These are phyloP conservation scores for Tachystola acroxantha DNA, from an alignment of 2,888 invertebrate genomes.

Conservation along the genomic window DNA sequence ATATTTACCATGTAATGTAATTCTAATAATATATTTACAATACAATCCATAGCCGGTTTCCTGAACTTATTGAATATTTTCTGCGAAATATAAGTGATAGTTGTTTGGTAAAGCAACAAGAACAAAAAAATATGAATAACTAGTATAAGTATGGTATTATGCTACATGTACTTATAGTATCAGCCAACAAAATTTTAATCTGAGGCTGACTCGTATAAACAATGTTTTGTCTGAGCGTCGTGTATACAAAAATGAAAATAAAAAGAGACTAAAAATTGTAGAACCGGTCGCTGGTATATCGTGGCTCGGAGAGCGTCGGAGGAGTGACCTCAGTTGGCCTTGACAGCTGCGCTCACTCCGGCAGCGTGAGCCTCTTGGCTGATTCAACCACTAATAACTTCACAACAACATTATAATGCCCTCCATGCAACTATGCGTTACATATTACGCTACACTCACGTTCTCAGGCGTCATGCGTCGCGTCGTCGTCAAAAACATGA, in stretches of 20 bases:
- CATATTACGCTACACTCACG: conserved; percentile 32
- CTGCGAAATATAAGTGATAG: too few relatives aligned
- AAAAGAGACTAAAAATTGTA: conserved; percentile 75
- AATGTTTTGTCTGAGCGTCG: conserved; percentile 75
- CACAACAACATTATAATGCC: conserved; percentile 68
- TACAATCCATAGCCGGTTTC: too few relatives aligned
- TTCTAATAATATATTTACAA: too few relatives aligned
- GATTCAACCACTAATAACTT: conserved; percentile 73
- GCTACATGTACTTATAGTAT: too few relatives aligned
- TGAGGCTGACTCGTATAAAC: conserved; percentile 70
- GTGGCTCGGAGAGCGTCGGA: conserved; percentile 68
- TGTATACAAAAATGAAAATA: conserved; percentile 78
- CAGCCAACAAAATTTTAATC: conserved; percentile 69
- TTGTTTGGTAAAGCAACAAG: too few relatives aligned
- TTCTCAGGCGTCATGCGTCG: conserved; percentile 30
- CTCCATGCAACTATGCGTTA: conserved; percentile 63
- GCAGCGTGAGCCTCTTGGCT: conserved; percentile 56
- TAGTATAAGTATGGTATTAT: too few relatives aligned
- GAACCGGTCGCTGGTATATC: conserved; percentile 68
- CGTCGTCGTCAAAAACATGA: conserved; percentile 56
- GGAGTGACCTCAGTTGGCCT: conserved; percentile 77
- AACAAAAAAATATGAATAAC: too few relatives aligned
- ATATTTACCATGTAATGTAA: too few relatives aligned
- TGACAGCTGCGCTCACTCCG: conserved; percentile 72
- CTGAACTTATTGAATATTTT: too few relatives aligned